These are phyloP conservation scores for Clarias batrachus DNA, from an alignment of 2,113 vertebrate genomes.

Conservation along the genomic window DNA sequence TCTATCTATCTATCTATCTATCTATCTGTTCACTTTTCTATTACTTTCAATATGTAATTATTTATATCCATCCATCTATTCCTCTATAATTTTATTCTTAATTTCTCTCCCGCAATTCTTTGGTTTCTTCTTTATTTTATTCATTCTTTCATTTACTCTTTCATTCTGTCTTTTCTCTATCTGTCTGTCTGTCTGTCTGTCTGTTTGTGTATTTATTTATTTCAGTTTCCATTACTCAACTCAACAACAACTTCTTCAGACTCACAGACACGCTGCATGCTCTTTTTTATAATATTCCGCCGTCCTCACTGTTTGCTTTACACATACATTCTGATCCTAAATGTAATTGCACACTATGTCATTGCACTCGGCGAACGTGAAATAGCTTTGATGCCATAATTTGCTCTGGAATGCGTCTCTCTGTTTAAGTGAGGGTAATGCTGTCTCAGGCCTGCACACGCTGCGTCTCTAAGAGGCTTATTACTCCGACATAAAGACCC, in stretches of 20 bases:
- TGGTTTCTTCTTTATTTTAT: background rate
- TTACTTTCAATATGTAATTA: background rate
- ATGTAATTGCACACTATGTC: slow-evolving; percentile 12
- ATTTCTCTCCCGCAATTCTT: background rate
- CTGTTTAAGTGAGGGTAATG: slow-evolving; percentile 34
- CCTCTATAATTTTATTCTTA: background rate
- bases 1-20: background rate
- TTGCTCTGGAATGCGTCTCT: slow-evolving; percentile 37
- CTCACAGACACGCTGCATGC: background rate
- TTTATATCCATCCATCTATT: too few relatives aligned
- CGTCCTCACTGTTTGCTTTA: slow-evolving; percentile 1
- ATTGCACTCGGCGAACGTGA: slow-evolving; percentile 19
- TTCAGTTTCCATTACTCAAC: too few relatives aligned
- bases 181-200: too few relatives aligned
- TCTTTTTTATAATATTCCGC: background rate
- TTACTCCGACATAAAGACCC: slow-evolving; percentile 29
- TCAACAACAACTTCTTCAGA: background rate
- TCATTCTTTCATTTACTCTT: background rate
- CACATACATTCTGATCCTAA: background rate
- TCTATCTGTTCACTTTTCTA: background rate
- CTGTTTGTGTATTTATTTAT: too few relatives aligned
- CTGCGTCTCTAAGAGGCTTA: slow-evolving; percentile 39
- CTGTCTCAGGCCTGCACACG: slow-evolving; percentile 1
- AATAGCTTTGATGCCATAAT: slow-evolving; percentile 39
- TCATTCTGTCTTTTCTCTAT: background rate